Conservation (phyloP, 2,888 invertebrate species). For the Nasonia oneida region DNA sequence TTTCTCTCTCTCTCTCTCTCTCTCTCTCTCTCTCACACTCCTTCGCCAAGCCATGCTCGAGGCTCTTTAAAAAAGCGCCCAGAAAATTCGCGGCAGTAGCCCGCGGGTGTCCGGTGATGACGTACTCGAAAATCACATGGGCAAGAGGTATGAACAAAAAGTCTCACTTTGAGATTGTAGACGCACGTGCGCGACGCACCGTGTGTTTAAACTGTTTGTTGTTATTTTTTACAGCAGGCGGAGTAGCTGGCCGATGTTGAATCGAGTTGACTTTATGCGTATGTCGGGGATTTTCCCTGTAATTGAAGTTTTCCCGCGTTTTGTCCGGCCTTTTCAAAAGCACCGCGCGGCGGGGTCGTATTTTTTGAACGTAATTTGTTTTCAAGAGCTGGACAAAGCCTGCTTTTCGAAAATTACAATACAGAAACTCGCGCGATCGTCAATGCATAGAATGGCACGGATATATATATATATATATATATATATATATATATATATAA, state of each 20-base stretch:
- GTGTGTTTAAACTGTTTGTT: not conserved
- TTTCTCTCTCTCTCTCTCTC: not conserved
- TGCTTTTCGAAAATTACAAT: too few relatives aligned
- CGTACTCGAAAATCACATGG: not conserved
- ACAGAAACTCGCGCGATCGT: too few relatives aligned
- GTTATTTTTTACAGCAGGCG: not conserved
- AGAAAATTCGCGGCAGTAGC: conserved; percentile 1
- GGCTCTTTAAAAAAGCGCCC: conserved; percentile 15
- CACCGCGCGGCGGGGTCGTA: not conserved
- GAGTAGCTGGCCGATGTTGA: not conserved
- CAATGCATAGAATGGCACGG: too few relatives aligned
- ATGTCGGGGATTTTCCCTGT: not conserved
- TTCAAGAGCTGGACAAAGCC: not conserved
- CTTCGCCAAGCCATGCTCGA: not conserved
- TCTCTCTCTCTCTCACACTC: not conserved
- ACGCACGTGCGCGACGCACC: not conserved
- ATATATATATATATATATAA: too few relatives aligned
- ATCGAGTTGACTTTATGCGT: not conserved
- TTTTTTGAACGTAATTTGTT: not conserved
- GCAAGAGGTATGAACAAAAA: not conserved
- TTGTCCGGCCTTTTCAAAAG: not conserved
- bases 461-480: too few relatives aligned
- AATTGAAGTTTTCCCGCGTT: not conserved
- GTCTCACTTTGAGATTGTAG: not conserved
- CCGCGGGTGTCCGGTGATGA: conserved; percentile 16